Percentiles rank a stretch among this genome's conserved stretches.
phyloP scores from a whole-genome alignment of 2,888 invertebrate species.

The Brachycybe producta region DNA sequence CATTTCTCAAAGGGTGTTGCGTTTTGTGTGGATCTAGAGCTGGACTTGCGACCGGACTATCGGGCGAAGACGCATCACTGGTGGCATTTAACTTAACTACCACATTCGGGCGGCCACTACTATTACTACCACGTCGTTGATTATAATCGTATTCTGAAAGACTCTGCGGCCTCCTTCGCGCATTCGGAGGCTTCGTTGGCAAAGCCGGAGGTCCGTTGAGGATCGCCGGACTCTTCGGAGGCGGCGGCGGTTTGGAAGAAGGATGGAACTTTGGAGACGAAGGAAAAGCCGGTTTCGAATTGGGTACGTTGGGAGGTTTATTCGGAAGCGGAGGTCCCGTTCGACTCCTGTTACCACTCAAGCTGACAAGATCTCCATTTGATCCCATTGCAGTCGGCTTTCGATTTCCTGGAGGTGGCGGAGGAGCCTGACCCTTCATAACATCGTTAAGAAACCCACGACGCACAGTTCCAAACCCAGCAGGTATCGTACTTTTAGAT shows the following conservation, averaged over 20 bases:
- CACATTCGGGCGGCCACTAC: background rate
- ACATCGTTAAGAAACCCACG: constrained; percentile 23
- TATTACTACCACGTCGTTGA: constrained; percentile 14
- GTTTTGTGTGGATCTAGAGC: background rate
- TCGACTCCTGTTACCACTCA: background rate
- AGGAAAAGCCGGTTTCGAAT: constrained; percentile 34
- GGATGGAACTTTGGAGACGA: constrained; percentile 31
- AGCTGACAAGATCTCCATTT: constrained; percentile 11
- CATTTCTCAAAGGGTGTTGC: constrained; percentile 6
- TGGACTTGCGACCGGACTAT: constrained; percentile 2
- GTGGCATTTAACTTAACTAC: background rate
- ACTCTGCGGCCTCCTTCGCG: constrained; percentile 22
- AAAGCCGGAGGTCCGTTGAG: constrained; percentile 21
- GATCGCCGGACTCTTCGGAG: constrained; percentile 40
- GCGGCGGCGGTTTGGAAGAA: constrained; percentile 46
- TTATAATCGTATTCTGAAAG: constrained; percentile 23
- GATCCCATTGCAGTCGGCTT: too few relatives aligned
- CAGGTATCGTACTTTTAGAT: constrained; percentile 4
- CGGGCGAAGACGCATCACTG: background rate
- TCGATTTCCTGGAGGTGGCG: constrained; percentile 42
- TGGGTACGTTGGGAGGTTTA: constrained; percentile 32
- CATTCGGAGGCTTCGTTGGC: constrained; percentile 22
- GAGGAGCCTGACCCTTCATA: constrained; percentile 62
- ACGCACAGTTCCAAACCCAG: constrained; percentile 14
- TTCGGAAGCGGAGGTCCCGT: constrained; percentile 27